phyloP scores from a whole-genome alignment of 1,140 invertebrate species.

The Drosophila lacteicornis region DNA sequence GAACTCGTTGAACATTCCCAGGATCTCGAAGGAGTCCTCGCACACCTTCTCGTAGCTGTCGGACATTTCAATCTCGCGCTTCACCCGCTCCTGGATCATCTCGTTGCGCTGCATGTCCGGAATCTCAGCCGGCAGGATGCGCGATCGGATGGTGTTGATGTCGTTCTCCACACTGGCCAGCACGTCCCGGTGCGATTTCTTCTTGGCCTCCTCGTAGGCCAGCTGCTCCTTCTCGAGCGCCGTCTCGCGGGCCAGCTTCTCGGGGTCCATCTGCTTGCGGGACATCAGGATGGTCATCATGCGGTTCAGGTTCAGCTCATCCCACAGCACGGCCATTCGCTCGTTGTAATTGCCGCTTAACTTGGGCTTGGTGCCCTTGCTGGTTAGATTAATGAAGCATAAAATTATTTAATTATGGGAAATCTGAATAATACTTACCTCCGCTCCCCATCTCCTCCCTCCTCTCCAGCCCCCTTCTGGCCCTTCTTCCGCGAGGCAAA shows the following conservation, averaged over 20 bases:
- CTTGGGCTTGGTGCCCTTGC: slow-evolving; percentile 5
- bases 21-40: slow-evolving; percentile 42
- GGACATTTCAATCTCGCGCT: slow-evolving; percentile 47
- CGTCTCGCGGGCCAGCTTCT: slow-evolving; percentile 77
- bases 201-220: slow-evolving; percentile 74
- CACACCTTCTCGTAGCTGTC: slow-evolving; percentile 55
- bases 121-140: slow-evolving; percentile 72
- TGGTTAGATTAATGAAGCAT: background rate
- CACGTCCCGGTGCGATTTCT: slow-evolving; percentile 63
- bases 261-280: slow-evolving; percentile 79
- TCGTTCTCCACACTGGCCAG: slow-evolving; percentile 66
- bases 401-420: background rate
- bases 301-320: slow-evolving; percentile 78
- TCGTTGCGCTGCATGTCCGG: slow-evolving; percentile 68
- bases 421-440: slow-evolving; percentile 19
- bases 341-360: slow-evolving; percentile 58
- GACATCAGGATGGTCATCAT: slow-evolving; percentile 79
- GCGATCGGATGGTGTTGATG: slow-evolving; percentile 61
- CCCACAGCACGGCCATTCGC: slow-evolving; percentile 70
- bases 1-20: slow-evolving; percentile 59
- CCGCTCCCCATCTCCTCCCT: slow-evolving; percentile 1
- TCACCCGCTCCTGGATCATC: slow-evolving; percentile 66
- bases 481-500: slow-evolving; percentile 42
- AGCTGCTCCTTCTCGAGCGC: slow-evolving; percentile 75
- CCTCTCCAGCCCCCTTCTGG: slow-evolving; percentile 22